Conservation (phyloP, 2,888 invertebrate species). For the Aquatica leii region DNA sequence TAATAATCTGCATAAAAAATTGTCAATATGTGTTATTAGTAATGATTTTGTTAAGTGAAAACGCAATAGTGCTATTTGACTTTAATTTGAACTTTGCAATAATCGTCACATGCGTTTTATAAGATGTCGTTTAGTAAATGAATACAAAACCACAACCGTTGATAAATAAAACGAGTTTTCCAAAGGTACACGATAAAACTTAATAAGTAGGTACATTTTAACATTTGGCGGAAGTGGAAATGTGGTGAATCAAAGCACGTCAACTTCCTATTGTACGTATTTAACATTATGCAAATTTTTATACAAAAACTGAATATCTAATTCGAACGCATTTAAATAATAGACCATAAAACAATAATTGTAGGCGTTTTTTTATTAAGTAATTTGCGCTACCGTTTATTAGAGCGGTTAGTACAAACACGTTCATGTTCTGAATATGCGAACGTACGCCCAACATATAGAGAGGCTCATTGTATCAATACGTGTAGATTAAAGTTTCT, state of each 20-base stretch:
- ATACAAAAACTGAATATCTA: slow-evolving; percentile 1
- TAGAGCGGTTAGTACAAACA: slow-evolving; percentile 22
- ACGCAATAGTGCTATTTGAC: no score
- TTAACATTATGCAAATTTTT: neutral
- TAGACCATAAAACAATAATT: neutral
- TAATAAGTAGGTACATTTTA: slow-evolving; percentile 5
- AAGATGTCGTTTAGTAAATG: no score
- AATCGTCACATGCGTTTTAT: no score
- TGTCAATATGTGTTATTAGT: no score
- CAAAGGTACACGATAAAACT: slow-evolving; percentile 8
- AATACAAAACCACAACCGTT: no score
- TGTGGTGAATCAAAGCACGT: slow-evolving; percentile 23
- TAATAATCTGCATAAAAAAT: no score
- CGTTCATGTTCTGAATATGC: slow-evolving; percentile 31
- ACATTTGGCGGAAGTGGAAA: slow-evolving; percentile 24
- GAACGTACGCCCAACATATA: slow-evolving; percentile 11
- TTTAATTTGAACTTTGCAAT: no score
- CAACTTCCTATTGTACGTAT: slow-evolving; percentile 10
- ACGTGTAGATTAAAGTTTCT: slow-evolving; percentile 39
- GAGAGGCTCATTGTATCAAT: slow-evolving; percentile 31
- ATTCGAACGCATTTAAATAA: neutral
- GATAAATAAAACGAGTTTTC: no score
- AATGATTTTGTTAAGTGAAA: no score
- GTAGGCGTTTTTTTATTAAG: neutral
- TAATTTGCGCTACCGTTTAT: slow-evolving; percentile 15